These are phyloP conservation scores for Arnoldichthys spilopterus DNA, from an alignment of 2,797 vertebrate species.

Conservation along the genomic window DNA sequence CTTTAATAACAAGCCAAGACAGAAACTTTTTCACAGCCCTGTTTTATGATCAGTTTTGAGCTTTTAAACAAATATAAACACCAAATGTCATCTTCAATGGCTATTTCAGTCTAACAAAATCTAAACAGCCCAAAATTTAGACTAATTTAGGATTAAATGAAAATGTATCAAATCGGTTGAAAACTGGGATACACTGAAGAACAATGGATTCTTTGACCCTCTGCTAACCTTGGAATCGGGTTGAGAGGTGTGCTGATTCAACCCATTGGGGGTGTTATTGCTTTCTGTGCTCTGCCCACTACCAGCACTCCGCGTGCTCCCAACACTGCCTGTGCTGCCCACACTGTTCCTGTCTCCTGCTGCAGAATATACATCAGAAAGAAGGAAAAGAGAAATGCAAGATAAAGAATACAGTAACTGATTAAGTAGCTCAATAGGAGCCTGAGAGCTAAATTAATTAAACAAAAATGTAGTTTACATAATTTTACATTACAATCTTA, in stretches of 20 bases:
- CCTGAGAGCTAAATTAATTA: neutral
- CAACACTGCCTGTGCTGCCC: constrained; percentile 90
- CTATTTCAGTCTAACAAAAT: no score
- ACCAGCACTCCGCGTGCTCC: constrained; percentile 93
- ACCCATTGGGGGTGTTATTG: constrained; percentile 72
- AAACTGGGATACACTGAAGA: neutral
- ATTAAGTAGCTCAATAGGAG: neutral
- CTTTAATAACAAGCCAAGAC: constrained; percentile 8
- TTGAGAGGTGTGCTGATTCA: constrained; percentile 56
- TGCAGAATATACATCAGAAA: neutral
- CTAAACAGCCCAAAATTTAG: no score
- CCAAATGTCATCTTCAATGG: no score
- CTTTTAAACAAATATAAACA: no score
- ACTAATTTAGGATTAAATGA: neutral
- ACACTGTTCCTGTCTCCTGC: constrained; percentile 93
- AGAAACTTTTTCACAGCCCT: no score
- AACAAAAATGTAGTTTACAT: no score
- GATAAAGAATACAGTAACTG: neutral
- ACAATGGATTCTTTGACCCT: neutral
- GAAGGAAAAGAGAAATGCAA: neutral
- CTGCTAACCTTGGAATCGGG: constrained; percentile 65
- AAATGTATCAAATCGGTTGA: neutral
- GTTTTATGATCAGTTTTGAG: no score
- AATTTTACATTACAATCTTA: neutral
- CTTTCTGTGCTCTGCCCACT: constrained; percentile 95